phyloP scores from a whole-genome alignment of 2,797 vertebrate genomes.

The Threskiornis aethiopicus region DNA sequence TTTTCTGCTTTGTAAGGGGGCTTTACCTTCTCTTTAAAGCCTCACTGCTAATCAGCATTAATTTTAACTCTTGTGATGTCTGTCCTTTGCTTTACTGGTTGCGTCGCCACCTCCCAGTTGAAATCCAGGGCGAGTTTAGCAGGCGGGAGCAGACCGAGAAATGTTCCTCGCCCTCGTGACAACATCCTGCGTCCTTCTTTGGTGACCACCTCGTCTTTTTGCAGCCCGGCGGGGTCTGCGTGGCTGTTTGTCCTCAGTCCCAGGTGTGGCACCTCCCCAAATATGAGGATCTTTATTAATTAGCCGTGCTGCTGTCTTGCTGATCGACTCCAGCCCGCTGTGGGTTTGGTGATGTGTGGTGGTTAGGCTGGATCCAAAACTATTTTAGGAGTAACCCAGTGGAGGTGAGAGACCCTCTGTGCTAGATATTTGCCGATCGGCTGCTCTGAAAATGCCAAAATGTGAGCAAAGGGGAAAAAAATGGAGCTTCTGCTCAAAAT shows the following conservation, averaged over 20 bases:
- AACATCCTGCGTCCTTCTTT: accelerated
- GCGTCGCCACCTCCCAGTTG: not conserved
- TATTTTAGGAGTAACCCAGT: accelerated
- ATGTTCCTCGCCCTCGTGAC: not conserved
- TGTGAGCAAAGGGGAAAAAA: not conserved
- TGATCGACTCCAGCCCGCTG: accelerated
- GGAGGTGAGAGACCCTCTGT: not conserved
- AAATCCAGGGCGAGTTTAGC: not conserved
- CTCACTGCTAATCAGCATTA: slow-evolving; percentile 33
- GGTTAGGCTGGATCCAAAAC: not conserved
- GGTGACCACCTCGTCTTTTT: accelerated
- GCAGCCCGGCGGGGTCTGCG: accelerated
- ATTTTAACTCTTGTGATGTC: slow-evolving; percentile 27
- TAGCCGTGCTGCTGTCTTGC: not conserved
- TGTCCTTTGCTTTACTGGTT: not conserved
- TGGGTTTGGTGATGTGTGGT: not conserved
- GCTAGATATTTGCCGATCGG: not conserved
- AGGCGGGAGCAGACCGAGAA: not conserved
- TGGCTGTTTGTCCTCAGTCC: not conserved
- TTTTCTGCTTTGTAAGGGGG: not conserved
- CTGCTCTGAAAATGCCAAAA: not conserved
- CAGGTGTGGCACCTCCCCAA: not conserved
- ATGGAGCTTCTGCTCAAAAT: not conserved
- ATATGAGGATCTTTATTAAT: not conserved
- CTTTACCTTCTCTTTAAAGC: not conserved